Evolutionary conservation across 2,113 vertebrate genomes (phyloP).

Genomic region (Amia ocellicauda): DNA sequence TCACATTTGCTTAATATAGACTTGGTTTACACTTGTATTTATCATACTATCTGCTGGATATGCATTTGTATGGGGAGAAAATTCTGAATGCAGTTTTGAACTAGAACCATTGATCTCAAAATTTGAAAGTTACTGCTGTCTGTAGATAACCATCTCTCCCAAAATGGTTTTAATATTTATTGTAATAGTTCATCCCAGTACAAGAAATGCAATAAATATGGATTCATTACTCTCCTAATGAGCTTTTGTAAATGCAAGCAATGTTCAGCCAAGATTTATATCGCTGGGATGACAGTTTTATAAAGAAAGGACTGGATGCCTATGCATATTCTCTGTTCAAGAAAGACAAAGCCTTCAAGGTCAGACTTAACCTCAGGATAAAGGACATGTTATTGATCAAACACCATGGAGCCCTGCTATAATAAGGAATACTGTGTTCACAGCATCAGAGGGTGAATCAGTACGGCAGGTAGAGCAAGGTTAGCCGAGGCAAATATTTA

Average conservation of each 20-base stretch:
- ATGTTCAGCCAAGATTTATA: background rate
- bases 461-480: constrained; percentile 43
- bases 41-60: too few species aligned
- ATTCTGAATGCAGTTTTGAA: too few species aligned
- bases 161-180: too few species aligned
- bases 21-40: too few species aligned
- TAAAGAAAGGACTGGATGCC: constrained; percentile 21
- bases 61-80: too few species aligned
- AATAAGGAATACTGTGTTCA: constrained; percentile 39
- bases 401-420: constrained; percentile 58
- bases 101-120: too few species aligned
- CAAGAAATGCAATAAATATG: too few species aligned
- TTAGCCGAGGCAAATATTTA: constrained; percentile 68
- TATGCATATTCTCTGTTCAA: constrained; percentile 63
- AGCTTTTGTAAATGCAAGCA: background rate
- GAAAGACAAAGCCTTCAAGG: constrained; percentile 73
- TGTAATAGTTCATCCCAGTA: too few species aligned
- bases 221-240: background rate
- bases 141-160: too few species aligned
- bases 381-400: constrained; percentile 75
- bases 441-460: constrained; percentile 19
- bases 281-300: background rate
- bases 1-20: too few species aligned
- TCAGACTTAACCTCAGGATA: constrained; percentile 64
- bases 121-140: too few species aligned